Base-by-base conservation (phyloP, 1,140 invertebrate genomes). In the Tetragonula clypearis region DNA sequence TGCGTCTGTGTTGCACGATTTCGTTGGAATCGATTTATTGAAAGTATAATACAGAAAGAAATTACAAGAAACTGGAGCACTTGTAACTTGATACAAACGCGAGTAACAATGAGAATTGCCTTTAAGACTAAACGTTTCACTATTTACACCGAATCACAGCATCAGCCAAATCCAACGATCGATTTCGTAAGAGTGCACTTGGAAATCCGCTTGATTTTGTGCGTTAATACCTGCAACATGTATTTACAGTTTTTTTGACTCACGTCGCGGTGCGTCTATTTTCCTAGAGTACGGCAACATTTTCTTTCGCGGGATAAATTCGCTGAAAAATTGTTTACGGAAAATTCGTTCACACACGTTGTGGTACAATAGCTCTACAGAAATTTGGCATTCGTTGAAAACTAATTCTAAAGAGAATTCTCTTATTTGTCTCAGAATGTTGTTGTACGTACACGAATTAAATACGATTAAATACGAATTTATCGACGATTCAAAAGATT, bases 211-310 rank as follows among this genome's bases (percentile, higher is more conserved):
- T 77, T 12, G 60, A 77, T 49, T 41, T n/a, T 62, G 35, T n/a
- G 21, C 58, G 23, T 62, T 41, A 77, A 19, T 62, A 62, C 23
- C 75, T 77, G 58, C 9, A 62, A 77, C 26, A 76, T 35, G n/a
- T 62, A 62, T 77, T 77, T 77, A 6, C 56, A n/a, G n/a, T 30
- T 35, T 9, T 9, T 9, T 2, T 79, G 77, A 79, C 17, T 79
- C 77, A 79, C 14, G 15, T 2, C 1, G 3, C 23, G 30, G 49
- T 19, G n/a, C n/a, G 11, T 23, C 49, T 26, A 17, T 55, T 79
- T 79, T 79, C 41, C 17, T 55, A 26, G 21, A 68, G 68, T 65
- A 21, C 15, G 35, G 1, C 1, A 5, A 21, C 23, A 9, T 77
- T n/a, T 56, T 49, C 4, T 56, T 8, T 72, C 12, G n/a, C 15